Percentiles rank a stretch among this genome's conserved stretches.
Evolutionary conservation across 2,888 invertebrate species (phyloP).

Genomic region (Sipha maydis): DNA sequence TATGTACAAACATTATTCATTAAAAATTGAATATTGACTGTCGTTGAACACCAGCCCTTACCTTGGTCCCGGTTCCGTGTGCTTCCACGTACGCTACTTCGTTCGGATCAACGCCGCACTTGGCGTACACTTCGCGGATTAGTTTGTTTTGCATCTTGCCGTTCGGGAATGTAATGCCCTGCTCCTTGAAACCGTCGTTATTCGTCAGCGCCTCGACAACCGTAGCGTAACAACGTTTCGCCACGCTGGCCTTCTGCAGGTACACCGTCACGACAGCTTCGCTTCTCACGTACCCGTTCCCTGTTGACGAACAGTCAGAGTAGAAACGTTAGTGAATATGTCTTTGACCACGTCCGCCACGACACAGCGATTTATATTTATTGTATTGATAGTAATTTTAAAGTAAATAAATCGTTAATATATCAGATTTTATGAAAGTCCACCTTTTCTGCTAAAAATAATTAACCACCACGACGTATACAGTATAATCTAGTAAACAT

Average conservation of each 20-base stretch:
- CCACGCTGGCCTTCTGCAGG: conserved; percentile 81
- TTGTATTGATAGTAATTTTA: too few relatives aligned
- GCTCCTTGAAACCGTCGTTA: conserved; percentile 91
- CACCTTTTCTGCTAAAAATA: too few relatives aligned
- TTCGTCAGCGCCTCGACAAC: conserved; percentile 90
- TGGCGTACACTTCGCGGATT: conserved; percentile 87
- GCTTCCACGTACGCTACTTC: conserved; percentile 94
- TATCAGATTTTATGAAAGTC: too few relatives aligned
- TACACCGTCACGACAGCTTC: conserved; percentile 87
- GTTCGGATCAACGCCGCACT: conserved; percentile 82
- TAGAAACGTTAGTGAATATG: too few relatives aligned
- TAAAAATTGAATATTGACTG: neutral
- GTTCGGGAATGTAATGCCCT: conserved; percentile 88
- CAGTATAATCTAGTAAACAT: too few relatives aligned
- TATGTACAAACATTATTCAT: conserved; percentile 44
- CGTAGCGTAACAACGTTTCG: conserved; percentile 85
- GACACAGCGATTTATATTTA: too few relatives aligned
- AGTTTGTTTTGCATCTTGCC: conserved; percentile 83
- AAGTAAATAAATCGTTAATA: too few relatives aligned
- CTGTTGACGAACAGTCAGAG: conserved; percentile 65
- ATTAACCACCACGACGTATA: too few relatives aligned
- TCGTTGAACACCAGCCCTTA: too few relatives aligned
- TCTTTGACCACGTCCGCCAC: too few relatives aligned
- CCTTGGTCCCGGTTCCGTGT: conserved; percentile 97
- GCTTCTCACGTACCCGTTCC: conserved; percentile 91